phyloP scores from a whole-genome alignment of 2,113 vertebrate genomes.

The Ammospiza nelsoni region DNA sequence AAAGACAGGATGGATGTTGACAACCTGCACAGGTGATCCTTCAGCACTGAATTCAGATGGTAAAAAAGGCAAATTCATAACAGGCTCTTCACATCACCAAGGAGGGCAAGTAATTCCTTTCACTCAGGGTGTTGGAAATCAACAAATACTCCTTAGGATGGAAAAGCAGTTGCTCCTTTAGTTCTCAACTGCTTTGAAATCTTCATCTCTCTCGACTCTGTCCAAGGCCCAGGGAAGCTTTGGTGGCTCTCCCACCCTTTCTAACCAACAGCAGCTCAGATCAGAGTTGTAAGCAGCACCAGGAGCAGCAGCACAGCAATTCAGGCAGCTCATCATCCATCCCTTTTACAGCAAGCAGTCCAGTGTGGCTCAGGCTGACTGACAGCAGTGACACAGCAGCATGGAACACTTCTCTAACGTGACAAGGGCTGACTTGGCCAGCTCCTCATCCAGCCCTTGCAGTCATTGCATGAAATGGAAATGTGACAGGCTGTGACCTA shows the following conservation, averaged over 20 bases:
- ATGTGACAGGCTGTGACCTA: neutral
- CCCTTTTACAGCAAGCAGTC: neutral
- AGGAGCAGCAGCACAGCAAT: neutral
- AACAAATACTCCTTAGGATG: neutral
- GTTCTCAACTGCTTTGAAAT: neutral
- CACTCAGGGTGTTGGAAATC: neutral
- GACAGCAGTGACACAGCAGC: neutral
- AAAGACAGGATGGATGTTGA: neutral
- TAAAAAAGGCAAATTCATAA: neutral
- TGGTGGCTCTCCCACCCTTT: neutral
- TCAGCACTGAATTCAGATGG: neutral
- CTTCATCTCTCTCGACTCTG: neutral
- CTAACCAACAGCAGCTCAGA: neutral
- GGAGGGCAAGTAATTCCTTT: neutral
- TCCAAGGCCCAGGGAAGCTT: neutral
- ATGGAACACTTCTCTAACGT: fast-evolving
- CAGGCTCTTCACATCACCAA: neutral
- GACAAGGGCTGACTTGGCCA: neutral
- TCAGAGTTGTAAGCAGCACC: neutral
- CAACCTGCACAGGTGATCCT: neutral
- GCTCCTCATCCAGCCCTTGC: neutral
- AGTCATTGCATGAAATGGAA: neutral
- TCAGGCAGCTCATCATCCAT: neutral
- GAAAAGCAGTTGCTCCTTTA: neutral
- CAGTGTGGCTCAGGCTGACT: fast-evolving